These are phyloP conservation scores for Drosophila auraria DNA, from an alignment of 1,140 invertebrate species.

Conservation along the genomic window DNA sequence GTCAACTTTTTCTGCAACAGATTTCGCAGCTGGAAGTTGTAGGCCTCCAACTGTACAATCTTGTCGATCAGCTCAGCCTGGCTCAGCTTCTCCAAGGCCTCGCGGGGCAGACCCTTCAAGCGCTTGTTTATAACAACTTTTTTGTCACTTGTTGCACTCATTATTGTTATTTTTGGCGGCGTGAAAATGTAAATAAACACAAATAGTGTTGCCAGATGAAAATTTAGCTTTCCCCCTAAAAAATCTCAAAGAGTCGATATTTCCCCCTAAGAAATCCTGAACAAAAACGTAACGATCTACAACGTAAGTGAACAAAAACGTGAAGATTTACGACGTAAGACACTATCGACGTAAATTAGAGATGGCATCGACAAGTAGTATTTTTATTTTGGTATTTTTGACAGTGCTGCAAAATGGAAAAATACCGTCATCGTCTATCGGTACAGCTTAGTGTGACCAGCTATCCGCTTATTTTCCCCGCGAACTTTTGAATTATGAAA, in stretches of 20 bases:
- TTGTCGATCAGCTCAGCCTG: constrained; percentile 30
- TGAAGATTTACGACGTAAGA: no score
- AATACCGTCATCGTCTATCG: no score
- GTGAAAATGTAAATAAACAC: not conserved
- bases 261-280: no score
- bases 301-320: no score
- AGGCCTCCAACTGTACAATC: constrained; percentile 30
- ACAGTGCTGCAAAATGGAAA: no score
- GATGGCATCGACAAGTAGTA: not conserved
- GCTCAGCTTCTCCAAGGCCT: constrained; percentile 19
- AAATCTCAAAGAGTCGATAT: no score
- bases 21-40: constrained; percentile 34
- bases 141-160: constrained; percentile 36
- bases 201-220: not conserved
- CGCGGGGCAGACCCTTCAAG: constrained; percentile 15
- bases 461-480: no score
- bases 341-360: not conserved
- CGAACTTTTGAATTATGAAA: no score
- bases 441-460: no score
- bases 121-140: constrained; percentile 77
- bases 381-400: no score
- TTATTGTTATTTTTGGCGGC: constrained; percentile 10
- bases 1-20: constrained; percentile 32
- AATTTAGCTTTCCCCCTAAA: no score
- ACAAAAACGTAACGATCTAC: no score